These are phyloP conservation scores for Ornithoptera alexandrae DNA, from an alignment of 2,888 invertebrate genomes.

Conservation along the genomic window DNA sequence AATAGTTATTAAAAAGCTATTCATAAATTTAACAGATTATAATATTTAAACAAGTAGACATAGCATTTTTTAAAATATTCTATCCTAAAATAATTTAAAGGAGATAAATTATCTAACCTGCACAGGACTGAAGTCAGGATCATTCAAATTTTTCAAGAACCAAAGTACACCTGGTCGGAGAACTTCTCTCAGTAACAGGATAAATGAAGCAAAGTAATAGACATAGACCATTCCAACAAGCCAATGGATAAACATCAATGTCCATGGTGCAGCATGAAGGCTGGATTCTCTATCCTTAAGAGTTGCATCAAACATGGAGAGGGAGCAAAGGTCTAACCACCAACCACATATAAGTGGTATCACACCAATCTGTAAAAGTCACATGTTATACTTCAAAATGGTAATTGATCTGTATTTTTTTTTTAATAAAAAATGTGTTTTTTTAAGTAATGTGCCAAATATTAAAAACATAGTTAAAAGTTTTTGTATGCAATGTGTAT, in stretches of 20 bases:
- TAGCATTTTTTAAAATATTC: too few species aligned
- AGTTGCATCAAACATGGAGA: slow-evolving; percentile 94
- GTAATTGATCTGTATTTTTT: too few species aligned
- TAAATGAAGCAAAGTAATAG: slow-evolving; percentile 99
- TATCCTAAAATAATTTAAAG: too few species aligned
- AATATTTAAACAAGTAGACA: too few species aligned
- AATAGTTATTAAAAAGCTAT: too few species aligned
- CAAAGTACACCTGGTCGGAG: slow-evolving; percentile 97
- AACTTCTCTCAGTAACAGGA: slow-evolving; percentile 94
- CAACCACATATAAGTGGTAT: slow-evolving; percentile 98
- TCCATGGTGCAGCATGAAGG: slow-evolving; percentile 95
- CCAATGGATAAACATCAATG: slow-evolving; percentile 99
- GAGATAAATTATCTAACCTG: slow-evolving; percentile 79
- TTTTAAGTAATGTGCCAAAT: too few species aligned
- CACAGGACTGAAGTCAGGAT: slow-evolving; percentile 99
- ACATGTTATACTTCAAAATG: not conserved
- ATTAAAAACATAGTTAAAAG: too few species aligned
- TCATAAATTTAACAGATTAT: too few species aligned
- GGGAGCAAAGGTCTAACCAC: slow-evolving; percentile 99
- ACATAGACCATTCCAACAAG: slow-evolving; percentile 99
- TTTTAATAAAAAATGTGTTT: too few species aligned
- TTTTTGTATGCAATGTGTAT: too few species aligned
- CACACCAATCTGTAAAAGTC: slow-evolving; percentile 87
- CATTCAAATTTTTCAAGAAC: slow-evolving; percentile 98
- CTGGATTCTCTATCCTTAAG: slow-evolving; percentile 92